Base-by-base conservation (phyloP, 2,797 vertebrate species). In the Aldrovandia affinis region DNA sequence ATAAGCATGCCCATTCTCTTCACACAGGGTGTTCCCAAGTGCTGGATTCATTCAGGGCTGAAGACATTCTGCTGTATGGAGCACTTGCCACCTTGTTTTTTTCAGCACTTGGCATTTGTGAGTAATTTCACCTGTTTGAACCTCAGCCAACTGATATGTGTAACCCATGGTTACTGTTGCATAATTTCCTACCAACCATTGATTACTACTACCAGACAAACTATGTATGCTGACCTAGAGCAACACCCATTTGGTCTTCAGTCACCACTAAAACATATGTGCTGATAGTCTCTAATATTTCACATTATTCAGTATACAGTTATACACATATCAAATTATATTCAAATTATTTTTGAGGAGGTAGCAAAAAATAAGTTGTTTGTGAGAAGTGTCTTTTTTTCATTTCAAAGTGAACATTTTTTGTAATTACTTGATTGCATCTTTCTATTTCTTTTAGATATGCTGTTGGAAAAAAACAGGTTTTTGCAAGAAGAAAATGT, bases 91-190 rank as follows among this genome's bases (percentile, higher is more conserved):
- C 42, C 42, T 20, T 73, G 36, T 8, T 44, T 14, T 22, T 75
- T 2, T 44, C 25, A 42, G 33, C 1, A 36, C 0, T 75, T 44
- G 22, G 7, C 44, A 42, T 1, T 22, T 44, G 70, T 75, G 8
- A 75, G 70, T 75, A 75, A 42, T 42, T 75, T 14, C n/a, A n/a
- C n/a, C n/a, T n/a, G n/a, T n/a, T n/a, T 57, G 25, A 57, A 57
- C 20, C 55, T 57, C 55, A 18, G 55, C 55, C 59, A 30, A 0
- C 59, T 63, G 25, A 63, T 63, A 63, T 61, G 7, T 61, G 30
- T 10, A 68, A 14, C 14, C 36, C 18, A 0, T 25, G 70, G 39
- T 22, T 30, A 18, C 18, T 75, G 36, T n/a, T 22, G 36, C 20
- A 42, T 75, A 22, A 70, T 63, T 63, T 12, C 50, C 50, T n/a